Percentiles rank a stretch among this genome's conserved stretches.
Evolutionary conservation across 2,113 vertebrate genomes (phyloP).

Genomic region (Barnardius zonarius): DNA sequence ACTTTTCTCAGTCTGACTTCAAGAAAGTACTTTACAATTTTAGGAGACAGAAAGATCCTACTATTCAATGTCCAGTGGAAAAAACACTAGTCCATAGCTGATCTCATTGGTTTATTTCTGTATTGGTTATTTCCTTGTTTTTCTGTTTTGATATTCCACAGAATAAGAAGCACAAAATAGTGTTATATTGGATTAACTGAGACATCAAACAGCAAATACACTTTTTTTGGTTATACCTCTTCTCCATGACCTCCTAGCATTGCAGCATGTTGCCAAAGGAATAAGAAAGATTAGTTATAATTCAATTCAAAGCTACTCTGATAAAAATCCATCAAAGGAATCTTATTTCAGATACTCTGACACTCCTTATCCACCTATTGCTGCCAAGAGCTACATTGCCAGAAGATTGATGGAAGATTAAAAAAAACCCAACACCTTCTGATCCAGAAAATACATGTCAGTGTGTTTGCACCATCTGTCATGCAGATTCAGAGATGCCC

Average conservation of each 20-base stretch:
- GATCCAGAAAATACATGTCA: slow-evolving; percentile 42
- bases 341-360: slow-evolving; percentile 25
- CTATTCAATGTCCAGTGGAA: neutral
- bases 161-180: neutral
- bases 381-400: slow-evolving; percentile 10
- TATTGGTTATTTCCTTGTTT: neutral
- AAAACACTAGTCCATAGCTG: rapidly evolving
- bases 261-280: neutral
- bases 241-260: neutral
- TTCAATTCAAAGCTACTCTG: neutral
- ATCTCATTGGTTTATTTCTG: neutral
- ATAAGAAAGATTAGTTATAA: slow-evolving; percentile 22
- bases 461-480: slow-evolving; percentile 48
- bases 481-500: slow-evolving; percentile 30
- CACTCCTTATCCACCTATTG: neutral
- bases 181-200: neutral
- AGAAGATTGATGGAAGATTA: slow-evolving; percentile 23
- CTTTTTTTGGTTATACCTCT: neutral
- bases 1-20: neutral
- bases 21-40: neutral
- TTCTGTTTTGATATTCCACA: neutral
- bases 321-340: slow-evolving; percentile 33
- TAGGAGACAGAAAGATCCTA: neutral
- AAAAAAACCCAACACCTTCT: neutral
- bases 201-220: neutral